These are phyloP conservation scores for Yponomeuta sedellus DNA, from an alignment of 2,888 invertebrate species.

Conservation along the genomic window DNA sequence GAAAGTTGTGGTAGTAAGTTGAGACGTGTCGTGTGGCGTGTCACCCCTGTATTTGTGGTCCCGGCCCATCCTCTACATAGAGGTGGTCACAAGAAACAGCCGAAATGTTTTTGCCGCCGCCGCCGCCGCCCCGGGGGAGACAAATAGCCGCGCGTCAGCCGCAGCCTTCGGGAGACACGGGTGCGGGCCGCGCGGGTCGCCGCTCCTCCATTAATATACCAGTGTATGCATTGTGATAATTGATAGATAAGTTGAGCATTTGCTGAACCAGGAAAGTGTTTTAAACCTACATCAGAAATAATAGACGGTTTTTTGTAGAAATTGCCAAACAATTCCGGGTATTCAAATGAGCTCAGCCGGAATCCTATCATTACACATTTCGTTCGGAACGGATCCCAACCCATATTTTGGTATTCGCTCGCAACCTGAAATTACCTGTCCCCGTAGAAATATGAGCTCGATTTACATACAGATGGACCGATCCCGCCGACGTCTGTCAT, in stretches of 20 bases:
- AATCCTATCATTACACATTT: background rate
- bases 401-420: slow-evolving; percentile 6
- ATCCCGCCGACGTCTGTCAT: background rate
- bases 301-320: no score
- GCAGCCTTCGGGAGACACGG: no score
- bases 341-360: background rate
- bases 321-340: no score
- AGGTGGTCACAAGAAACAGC: no score
- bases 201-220: no score
- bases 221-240: background rate
- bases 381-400: background rate
- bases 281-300: no score
- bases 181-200: no score
- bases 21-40: no score
- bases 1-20: no score
- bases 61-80: no score
- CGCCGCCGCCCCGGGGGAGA: background rate
- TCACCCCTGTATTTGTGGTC: no score
- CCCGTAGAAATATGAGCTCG: background rate
- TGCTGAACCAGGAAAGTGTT: background rate
- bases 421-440: slow-evolving; percentile 9
- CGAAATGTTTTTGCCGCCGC: background rate
- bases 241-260: background rate
- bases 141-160: background rate
- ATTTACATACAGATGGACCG: slow-evolving; percentile 10